Percentiles rank a stretch among this genome's conserved stretches.
Conservation (phyloP, 53 echinoderm and acorn worm species). For the Patiria pectinifera region DNA sequence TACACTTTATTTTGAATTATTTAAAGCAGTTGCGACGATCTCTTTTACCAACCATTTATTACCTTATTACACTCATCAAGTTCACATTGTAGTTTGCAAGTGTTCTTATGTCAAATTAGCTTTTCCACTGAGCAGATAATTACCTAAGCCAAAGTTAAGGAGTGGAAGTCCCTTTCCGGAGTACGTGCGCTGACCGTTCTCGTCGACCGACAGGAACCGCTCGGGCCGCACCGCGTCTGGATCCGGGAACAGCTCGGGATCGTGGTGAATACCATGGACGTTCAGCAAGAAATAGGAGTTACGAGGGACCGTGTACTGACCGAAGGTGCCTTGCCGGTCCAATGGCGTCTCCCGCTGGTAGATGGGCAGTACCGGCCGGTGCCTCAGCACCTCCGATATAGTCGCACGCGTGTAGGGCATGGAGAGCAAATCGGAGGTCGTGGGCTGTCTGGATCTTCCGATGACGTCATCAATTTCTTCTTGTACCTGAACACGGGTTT, state of each 20-base stretch:
- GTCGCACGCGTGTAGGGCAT: conserved; percentile 7
- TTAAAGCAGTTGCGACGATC: no score
- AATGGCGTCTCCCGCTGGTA: background rate
- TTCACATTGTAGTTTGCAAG: background rate
- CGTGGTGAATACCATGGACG: conserved; percentile 38
- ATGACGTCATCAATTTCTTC: conserved; percentile 5
- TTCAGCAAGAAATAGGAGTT: conserved; percentile 15
- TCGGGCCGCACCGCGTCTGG: conserved; percentile 39
- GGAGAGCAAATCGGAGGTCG: background rate
- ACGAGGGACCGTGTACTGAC: background rate
- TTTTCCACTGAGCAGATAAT: background rate
- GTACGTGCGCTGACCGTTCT: background rate
- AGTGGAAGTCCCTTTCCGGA: background rate
- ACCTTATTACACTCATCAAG: background rate
- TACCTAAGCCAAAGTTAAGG: conserved; percentile 26
- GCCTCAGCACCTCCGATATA: background rate
- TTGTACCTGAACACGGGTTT: background rate
- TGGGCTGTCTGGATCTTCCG: background rate
- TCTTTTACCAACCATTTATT: background rate
- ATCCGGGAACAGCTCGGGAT: conserved; percentile 30
- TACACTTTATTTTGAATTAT: no score
- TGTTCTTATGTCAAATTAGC: background rate
- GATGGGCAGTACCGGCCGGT: background rate
- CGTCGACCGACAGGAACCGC: conserved; percentile 3
- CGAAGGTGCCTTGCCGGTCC: background rate